These are phyloP conservation scores for Nanorana parkeri DNA, from an alignment of 2,113 vertebrate genomes.

Conservation along the genomic window DNA sequence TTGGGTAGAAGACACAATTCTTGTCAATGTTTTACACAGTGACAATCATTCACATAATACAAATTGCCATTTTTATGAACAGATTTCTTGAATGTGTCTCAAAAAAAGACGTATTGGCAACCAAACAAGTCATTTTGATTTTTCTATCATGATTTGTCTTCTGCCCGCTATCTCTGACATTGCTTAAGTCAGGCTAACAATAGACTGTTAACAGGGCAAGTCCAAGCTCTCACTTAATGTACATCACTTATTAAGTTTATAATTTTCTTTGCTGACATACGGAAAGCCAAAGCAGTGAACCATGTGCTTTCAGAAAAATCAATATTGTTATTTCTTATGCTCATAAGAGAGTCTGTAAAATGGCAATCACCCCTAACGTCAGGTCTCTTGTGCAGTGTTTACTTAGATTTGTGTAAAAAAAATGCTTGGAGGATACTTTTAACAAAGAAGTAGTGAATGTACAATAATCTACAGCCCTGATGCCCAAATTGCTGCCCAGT, in stretches of 20 bases:
- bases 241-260: constrained; percentile 26
- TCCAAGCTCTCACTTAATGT: constrained; percentile 13
- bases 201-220: constrained; percentile 7
- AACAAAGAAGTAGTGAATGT: constrained; percentile 4
- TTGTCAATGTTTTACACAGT: no score
- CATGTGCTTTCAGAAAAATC: constrained; percentile 37
- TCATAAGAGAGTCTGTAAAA: constrained; percentile 33
- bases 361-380: background rate
- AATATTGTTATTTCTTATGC: constrained; percentile 16
- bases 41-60: no score
- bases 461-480: no score
- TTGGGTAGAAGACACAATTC: background rate
- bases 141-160: background rate
- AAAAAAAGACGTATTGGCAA: background rate
- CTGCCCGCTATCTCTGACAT: background rate
- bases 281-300: constrained; percentile 16
- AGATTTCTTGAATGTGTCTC: background rate
- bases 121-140: background rate
- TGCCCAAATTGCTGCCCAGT: no score
- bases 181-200: background rate
- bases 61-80: no score
- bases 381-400: constrained; percentile 6
- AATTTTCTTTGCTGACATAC: constrained; percentile 13
- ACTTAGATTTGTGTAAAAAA: constrained; percentile 11
- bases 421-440: background rate